Conservation (phyloP, 2,797 vertebrate species). For the Crypturellus tataupa region DNA sequence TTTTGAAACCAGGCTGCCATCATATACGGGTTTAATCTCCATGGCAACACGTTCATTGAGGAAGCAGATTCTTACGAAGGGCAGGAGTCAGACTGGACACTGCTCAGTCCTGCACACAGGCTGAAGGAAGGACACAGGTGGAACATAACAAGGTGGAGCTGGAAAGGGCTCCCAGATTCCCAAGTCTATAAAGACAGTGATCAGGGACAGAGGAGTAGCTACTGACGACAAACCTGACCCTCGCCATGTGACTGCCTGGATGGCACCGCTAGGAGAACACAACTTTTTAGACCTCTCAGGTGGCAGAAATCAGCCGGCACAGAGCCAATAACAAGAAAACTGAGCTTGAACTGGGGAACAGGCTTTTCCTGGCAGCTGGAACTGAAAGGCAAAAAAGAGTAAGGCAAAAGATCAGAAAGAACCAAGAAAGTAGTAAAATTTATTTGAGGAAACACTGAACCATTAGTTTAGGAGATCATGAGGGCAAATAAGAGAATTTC, state of each 20-base stretch:
- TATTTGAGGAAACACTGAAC: background rate
- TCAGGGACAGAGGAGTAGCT: background rate
- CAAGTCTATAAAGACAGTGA: fast-evolving
- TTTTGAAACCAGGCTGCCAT: background rate
- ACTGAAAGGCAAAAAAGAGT: background rate
- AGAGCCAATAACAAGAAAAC: background rate
- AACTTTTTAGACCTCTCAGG: background rate
- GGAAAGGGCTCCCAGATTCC: background rate
- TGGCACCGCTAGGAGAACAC: background rate
- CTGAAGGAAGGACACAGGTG: background rate
- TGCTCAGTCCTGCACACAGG: background rate
- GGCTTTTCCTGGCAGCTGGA: background rate
- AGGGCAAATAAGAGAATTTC: background rate
- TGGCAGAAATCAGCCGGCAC: background rate
- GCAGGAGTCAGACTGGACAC: background rate
- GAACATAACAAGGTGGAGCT: background rate
- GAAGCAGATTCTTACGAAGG: background rate
- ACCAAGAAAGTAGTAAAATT: background rate
- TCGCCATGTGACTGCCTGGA: background rate
- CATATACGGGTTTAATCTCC: background rate
- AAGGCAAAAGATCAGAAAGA: background rate
- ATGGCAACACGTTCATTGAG: background rate
- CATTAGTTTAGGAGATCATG: fast-evolving
- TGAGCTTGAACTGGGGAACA: fast-evolving
- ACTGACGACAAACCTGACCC: background rate